Conservation (phyloP, 2,113 vertebrate genomes). For the Casuarius casuarius region DNA sequence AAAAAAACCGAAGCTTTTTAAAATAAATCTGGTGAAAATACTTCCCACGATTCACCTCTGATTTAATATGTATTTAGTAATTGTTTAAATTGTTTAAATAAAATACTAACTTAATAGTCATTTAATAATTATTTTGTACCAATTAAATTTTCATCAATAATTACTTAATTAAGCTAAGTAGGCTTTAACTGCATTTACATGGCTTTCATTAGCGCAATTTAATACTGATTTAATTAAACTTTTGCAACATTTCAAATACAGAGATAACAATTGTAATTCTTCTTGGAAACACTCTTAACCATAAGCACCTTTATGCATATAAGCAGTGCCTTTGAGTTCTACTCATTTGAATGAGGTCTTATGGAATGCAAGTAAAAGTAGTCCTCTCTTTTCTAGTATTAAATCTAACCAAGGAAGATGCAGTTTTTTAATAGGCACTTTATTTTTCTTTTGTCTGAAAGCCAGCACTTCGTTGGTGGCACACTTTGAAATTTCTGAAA, state of each 20-base stretch:
- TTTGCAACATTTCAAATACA: neutral
- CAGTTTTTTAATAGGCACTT: slow-evolving; percentile 16
- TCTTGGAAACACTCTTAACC: neutral
- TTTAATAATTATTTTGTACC: neutral
- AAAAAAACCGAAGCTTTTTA: neutral
- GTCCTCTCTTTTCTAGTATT: slow-evolving; percentile 22
- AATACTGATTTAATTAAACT: neutral
- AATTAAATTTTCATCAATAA: neutral
- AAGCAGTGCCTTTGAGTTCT: neutral
- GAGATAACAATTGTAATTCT: neutral
- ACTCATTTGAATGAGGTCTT: neutral
- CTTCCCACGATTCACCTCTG: neutral
- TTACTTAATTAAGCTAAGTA: neutral
- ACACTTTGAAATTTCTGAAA: neutral
- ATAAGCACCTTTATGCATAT: neutral
- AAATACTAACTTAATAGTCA: neutral
- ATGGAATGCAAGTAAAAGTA: neutral
- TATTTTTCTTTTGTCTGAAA: slow-evolving; percentile 4
- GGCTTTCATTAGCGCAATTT: neutral
- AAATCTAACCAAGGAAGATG: neutral
- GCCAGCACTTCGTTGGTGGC: neutral
- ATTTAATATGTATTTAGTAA: neutral
- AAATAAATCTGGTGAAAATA: neutral
- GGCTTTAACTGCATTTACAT: neutral
- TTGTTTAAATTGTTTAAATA: neutral